phyloP scores from a whole-genome alignment of 2,113 vertebrate genomes.

The Vombatus ursinus region DNA sequence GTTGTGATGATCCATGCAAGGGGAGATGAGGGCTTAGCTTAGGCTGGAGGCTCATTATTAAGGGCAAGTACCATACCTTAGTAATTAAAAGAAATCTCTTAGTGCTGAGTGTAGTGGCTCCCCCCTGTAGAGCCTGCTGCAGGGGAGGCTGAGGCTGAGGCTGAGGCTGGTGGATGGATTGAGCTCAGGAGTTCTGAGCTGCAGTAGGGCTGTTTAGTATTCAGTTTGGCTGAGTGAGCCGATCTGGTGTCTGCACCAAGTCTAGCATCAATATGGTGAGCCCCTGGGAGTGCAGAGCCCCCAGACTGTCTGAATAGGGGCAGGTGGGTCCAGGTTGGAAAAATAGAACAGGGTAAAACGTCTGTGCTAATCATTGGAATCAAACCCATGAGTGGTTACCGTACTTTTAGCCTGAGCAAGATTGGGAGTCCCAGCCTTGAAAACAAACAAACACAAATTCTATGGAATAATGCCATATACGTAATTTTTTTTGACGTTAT shows the following conservation, averaged over 20 bases:
- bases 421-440: neutral
- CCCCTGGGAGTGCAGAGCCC: too few species aligned
- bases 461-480: neutral
- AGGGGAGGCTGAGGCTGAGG: too few species aligned
- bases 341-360: neutral
- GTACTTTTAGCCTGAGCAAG: neutral
- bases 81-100: neutral
- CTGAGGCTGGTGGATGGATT: neutral
- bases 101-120: neutral
- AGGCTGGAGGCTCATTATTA: neutral
- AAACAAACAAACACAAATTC: neutral
- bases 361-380: neutral
- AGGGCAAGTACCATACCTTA: neutral
- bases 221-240: neutral
- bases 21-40: neutral
- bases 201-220: neutral
- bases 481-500: neutral
- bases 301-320: neutral
- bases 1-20: neutral
- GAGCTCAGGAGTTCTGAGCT: neutral
- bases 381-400: neutral
- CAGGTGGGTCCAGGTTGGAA: neutral
- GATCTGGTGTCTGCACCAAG: neutral
- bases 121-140: neutral
- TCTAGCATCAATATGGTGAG: too few species aligned